Base-by-base conservation (phyloP, 2,113 vertebrate species). In the Montifringilla adamsi region DNA sequence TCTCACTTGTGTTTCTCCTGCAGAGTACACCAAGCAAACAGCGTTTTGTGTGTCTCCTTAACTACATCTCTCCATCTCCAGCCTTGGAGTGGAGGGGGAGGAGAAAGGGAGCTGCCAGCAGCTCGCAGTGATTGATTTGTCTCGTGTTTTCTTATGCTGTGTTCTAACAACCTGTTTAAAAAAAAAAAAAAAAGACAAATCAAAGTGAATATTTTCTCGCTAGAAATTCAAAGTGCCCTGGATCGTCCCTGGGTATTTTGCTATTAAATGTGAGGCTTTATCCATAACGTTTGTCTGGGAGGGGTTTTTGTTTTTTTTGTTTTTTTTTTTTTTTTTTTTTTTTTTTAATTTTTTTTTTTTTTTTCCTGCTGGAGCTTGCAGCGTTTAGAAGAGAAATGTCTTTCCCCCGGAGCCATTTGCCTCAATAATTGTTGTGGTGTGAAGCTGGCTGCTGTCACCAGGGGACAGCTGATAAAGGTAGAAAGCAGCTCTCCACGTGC, bases 71-170 rank as follows among this genome's bases (percentile, higher is more conserved):
- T 80, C 59, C 50, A 19, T 74, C 90, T 50, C 64, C 37, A 88
- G 82, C 55, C 64, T 55, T 21, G 68, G 79, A 74, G 83, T 10
- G 6, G 16, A 95, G 92, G 43, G 94, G 83, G 85, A 90, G 86
- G 92, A 95, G 92, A 46, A 86, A 66, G 23, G 67, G 72, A 93
- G 79, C 86, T 95, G 94, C 72, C 94, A 95, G 94, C 90, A 85
- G 82, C 68, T 30, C 4, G 0, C 41, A 46, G 88, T 66, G 78
- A 90, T 93, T 80, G 92, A 96, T 93, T 76, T 1, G 11, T 69
- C 76, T 76, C 90, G 63, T 76, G 49, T 28, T 60, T 88, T 84
- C 60, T 87, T 17, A 11, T 9, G 63, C 75, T 62, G 47, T 1
- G 0, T 72, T 84, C 73, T 59, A 83, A 73, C 92, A 81, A 89